Evolutionary conservation across 2,888 invertebrate genomes (phyloP), one percentile per base, ranked within the genome.

Genomic region (Drosophila greeni): DNA sequence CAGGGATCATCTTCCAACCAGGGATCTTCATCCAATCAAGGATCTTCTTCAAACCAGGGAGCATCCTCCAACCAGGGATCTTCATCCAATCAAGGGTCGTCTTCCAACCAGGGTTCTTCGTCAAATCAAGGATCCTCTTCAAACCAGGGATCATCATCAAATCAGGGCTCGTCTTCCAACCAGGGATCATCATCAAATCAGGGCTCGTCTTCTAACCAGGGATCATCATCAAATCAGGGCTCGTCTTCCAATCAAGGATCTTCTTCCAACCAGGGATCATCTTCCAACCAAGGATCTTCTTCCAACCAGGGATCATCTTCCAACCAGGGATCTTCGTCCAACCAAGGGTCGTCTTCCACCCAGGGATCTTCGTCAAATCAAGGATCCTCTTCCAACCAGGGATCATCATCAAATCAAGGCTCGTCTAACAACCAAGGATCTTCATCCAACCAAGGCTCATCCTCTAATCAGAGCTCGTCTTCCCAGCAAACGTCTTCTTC

Each of bases 401-500:
- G 55, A 0, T 77, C 78, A 0, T 75, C 80, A 0, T 66, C 75
- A 0, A 76, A 37, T 1, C 71, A 76, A 20, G 51, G 68, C 0
- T 66, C 76, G 0, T 64, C 75, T 0, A 65, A 69, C 0, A 75
- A 51, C 0, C 68, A 76, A 7, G 73, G 65, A 0, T 73, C 64
- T 0, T 68, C 75, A 0, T 66, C 75, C 0, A 76, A 56, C 3
- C 70, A 75, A 26, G 64, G 42, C 3, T 72, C 67, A 0, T 65
- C 75, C 5, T 70, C 74, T 0, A 75, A 65, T 3, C 75, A 75
- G 0, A 59, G 65, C 9, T 74, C 76, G 0, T 65, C 75, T 0
- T 75, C 76, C 0, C 75, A 56, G 0, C 74, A 72, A n/a, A 54
- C 51, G 12, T 73, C 75, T 1, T 47, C 65, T 0, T 74, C 76